Base-by-base conservation (phyloP, 2,113 vertebrate species). In the Pandion haliaetus region DNA sequence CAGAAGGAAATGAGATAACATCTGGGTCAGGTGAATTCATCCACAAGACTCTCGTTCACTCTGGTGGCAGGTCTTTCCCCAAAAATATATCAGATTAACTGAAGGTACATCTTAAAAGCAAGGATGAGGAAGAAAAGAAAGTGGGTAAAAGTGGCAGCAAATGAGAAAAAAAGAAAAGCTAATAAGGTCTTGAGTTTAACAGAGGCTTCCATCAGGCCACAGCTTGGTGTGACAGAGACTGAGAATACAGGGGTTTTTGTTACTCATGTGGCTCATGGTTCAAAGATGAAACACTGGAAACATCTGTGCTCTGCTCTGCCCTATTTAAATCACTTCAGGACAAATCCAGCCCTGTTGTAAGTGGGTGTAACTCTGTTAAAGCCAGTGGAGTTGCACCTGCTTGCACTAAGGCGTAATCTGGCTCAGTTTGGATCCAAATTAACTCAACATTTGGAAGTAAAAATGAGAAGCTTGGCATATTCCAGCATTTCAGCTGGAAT, bases 361-460 rank as follows among this genome's bases (percentile, higher is more conserved):
- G 58, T 79, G 92, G 94, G 90, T 86, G 95, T 94, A 97, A 94
- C 82, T 54, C 62, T 40, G 69, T 86, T 90, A 83, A 87, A 92
- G 79, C 36, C 86, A 74, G 81, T 83, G 83, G 61, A 96, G 83
- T 74, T 95, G 83, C 92, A 97, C 97, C 96, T 97, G 94, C 88
- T 95, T 88, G 76, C 65, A 61, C 67, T 85, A 59, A 82, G 52
- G 66, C 19, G 0, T 93, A 82, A 76, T 91, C 88, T 97, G 96
- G 88, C 94, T 94, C 70, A 13, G 65, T 44, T 78, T 78, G 55
- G 38, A 84, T 95, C 91, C 89, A 96, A 78, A 96, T 94, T 91
- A 97, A 93, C 61, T 96, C 92, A 96, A 52, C 83, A 69, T 82
- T 96, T 96, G 90, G 95, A 93, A 96, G 91, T 65, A 86, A 89